Base-by-base conservation (phyloP, 1,140 invertebrate species). In the Manduca sexta region DNA sequence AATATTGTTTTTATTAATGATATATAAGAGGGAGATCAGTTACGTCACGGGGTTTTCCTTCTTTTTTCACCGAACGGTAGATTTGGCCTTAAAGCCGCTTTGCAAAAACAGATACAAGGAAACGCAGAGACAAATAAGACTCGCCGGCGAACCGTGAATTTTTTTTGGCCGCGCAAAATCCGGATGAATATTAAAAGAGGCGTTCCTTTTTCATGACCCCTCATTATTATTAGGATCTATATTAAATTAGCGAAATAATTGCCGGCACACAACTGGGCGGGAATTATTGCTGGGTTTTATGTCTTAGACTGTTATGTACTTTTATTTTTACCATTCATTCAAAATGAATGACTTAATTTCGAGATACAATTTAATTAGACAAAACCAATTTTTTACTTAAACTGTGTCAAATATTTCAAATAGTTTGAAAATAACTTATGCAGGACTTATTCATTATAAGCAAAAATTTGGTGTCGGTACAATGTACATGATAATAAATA, bases 101-200 rank as follows among this genome's bases (percentile, higher is more conserved):
- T 67, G 49, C 41, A 55, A 51, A 64, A 72, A 65, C 64, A 67
- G 62, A 74, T 69, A 69, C 55, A 67, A 62, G 64, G 53, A 70
- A 75, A 63, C 8, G 16, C 53, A 51, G 61, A 74, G 64, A 70
- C 69, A 77, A 77, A 74, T 77, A 74, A 66, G 42, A 55, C 40
- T n/a, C 48, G 42, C 48, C 61, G 57, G 53, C 52, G 59, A 61
- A 49, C 52, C 64, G 61, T 43, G 56, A 61, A 64, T 63, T 70
- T 67, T 69, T 66, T 57, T 57, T 35, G 16, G 21, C 41, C 51
- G 55, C 52, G 37, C 43, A 39, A 64, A 66, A 68, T 73, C 64
- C 64, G 45, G 61, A 69, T 63, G 64, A 72, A 71, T 73, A 76
- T 76, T 69, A 69, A 71, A 74, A 63, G 60, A 37, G 21, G 44